phyloP scores from a whole-genome alignment of 2,888 invertebrate genomes.

The Lasius fuliginosus region DNA sequence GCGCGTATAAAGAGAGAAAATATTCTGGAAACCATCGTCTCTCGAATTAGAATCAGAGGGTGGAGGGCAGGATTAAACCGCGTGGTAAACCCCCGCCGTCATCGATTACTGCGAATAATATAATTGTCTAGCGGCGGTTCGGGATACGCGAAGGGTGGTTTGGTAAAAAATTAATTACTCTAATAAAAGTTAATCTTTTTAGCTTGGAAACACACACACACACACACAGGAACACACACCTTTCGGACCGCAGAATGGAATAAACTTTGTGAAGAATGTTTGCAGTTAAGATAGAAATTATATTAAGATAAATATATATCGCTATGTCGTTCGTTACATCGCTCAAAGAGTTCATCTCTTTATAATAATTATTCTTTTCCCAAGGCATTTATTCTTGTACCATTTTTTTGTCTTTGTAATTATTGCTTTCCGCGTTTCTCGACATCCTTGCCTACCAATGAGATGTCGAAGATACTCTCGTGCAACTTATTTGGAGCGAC shows the following conservation, averaged over 20 bases:
- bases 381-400: neutral
- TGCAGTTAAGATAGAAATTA: neutral
- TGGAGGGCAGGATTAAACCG: constrained; percentile 10
- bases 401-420: constrained; percentile 36
- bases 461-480: constrained; percentile 26
- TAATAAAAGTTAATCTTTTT: constrained; percentile 77
- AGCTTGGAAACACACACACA: constrained; percentile 35
- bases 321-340: neutral
- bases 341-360: neutral
- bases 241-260: neutral
- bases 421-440: constrained; percentile 15
- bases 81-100: constrained; percentile 59
- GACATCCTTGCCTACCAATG: constrained; percentile 7
- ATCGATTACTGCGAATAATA: constrained; percentile 78
- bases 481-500: constrained; percentile 38
- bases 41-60: constrained; percentile 8
- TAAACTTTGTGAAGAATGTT: neutral
- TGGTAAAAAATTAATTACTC: constrained; percentile 78
- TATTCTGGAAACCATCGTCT: neutral
- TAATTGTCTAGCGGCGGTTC: constrained; percentile 65
- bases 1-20: constrained; percentile 14
- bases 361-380: neutral
- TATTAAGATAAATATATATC: neutral
- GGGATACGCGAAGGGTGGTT: constrained; percentile 34
- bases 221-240: neutral